Percentiles rank a stretch among this genome's conserved stretches.
Evolutionary conservation across 2,797 vertebrate species (phyloP).

Genomic region (Spheniscus humboldti): DNA sequence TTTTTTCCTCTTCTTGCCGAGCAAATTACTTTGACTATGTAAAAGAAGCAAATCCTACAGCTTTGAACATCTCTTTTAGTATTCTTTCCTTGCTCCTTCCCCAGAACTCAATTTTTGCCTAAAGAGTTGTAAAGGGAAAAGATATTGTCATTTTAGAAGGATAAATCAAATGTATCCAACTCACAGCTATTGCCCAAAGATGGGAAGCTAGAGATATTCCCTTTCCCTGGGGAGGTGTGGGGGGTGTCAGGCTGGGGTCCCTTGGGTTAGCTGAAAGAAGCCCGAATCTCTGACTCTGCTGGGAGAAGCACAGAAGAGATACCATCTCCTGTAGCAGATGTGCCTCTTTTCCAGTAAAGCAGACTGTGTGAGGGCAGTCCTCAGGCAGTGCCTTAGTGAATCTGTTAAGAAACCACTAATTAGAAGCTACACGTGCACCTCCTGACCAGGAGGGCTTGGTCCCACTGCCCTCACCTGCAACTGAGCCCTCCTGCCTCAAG

Average conservation of each 20-base stretch:
- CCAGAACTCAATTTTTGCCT: neutral
- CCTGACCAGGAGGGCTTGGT: neutral
- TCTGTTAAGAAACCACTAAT: neutral
- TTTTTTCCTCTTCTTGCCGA: neutral
- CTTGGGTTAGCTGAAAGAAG: neutral
- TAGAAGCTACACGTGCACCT: neutral
- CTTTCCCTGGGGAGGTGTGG: neutral
- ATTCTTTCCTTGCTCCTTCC: neutral
- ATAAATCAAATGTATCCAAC: neutral
- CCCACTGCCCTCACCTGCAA: neutral
- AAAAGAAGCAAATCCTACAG: neutral
- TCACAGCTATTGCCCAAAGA: neutral
- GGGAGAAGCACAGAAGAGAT: neutral
- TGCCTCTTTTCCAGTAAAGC: neutral
- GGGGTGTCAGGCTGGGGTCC: fast-evolving
- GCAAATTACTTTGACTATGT: neutral
- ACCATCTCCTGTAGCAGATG: neutral
- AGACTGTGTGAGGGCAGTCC: neutral
- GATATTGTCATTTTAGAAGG: neutral
- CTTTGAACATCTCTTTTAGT: neutral
- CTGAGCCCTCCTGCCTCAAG: neutral
- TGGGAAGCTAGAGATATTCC: neutral
- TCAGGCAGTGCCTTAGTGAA: neutral
- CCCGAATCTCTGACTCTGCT: neutral
- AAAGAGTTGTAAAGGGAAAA: neutral